Base-by-base conservation (phyloP, 2,113 vertebrate species). In the Ornithorhynchus anatinus region DNA sequence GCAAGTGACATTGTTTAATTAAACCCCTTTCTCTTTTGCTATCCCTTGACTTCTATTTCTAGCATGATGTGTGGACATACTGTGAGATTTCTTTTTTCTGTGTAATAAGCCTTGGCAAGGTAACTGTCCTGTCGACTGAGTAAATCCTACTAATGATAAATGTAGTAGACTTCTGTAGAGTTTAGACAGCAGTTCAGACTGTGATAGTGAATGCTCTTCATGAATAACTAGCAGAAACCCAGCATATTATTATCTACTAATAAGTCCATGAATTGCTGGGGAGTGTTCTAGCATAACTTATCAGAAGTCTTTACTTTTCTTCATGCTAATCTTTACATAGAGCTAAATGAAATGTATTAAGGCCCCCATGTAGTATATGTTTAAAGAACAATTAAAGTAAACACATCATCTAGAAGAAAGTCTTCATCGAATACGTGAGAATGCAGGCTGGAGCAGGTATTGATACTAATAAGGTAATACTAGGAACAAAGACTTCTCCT, bases 101-200 rank as follows among this genome's bases (percentile, higher is more conserved):
- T 91, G 58, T 94, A 92, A 96, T 96, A 94, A 94, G 92, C 93
- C 79, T 91, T 87, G 84, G 85, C 87, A 92, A 93, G 90, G 82
- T 88, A 76, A 86, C 81, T 88, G 86, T 91, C 84, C 89, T 93
- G 89, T 92, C 95, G 94, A 92, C 88, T 89, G 87, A 90, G 88
- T 78, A 90, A 93, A 90, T 84, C 80, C 80, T 75, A 66, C 84
- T 87, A 87, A 94, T 87, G 93, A 93, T 89, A 85, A 91, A 92
- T 89, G 75, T 84, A 87, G 80, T 83, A 86, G 87, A 81, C 73
- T 88, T 85, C 43, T 52, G 38, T 37, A 58, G n/a, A 62, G 80
- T 82, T 82, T 84, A 71, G 69, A 79, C 38, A 48, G 67, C 83
- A 77, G 84, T 89, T 92, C 79, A 86, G 82, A 84, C 66, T 45